Percentiles rank a stretch among this genome's conserved stretches.
phyloP scores from a whole-genome alignment of 1,140 invertebrate species.

The Choristoneura fumiferana region DNA sequence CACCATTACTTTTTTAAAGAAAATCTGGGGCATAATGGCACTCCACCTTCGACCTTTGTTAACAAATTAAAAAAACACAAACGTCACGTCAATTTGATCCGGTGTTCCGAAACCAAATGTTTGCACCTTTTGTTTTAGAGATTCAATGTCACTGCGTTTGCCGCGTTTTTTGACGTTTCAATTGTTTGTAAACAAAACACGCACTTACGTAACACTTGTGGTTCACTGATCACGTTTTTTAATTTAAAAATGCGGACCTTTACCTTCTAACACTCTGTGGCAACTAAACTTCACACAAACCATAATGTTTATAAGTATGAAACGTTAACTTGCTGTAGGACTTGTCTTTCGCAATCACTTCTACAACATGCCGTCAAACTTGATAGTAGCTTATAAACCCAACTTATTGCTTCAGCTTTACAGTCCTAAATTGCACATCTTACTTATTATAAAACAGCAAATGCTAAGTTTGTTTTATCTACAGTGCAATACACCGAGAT shows the following conservation, averaged over 20 bases:
- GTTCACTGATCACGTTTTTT: background rate
- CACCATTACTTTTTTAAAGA: slow-evolving; percentile 76
- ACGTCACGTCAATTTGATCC: slow-evolving; percentile 22
- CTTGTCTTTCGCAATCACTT: slow-evolving; percentile 57
- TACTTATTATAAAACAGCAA: slow-evolving; percentile 24
- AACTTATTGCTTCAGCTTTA: slow-evolving; percentile 29
- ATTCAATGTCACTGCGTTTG: slow-evolving; percentile 23
- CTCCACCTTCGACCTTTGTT: slow-evolving; percentile 49
- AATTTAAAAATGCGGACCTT: slow-evolving; percentile 44
- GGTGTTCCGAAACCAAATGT: slow-evolving; percentile 13
- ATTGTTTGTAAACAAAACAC: slow-evolving; percentile 24
- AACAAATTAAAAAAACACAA: slow-evolving; percentile 25
- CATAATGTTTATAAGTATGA: slow-evolving; percentile 72
- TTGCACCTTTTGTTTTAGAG: slow-evolving; percentile 16
- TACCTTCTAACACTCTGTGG: slow-evolving; percentile 60
- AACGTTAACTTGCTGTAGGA: slow-evolving; percentile 56
- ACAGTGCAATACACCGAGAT: slow-evolving; percentile 51
- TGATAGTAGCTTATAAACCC: slow-evolving; percentile 12
- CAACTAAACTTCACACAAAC: slow-evolving; percentile 67
- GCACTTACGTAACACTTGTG: slow-evolving; percentile 24
- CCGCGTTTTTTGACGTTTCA: slow-evolving; percentile 19
- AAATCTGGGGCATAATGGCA: slow-evolving; percentile 70
- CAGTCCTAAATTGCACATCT: slow-evolving; percentile 28
- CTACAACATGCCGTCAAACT: slow-evolving; percentile 10
- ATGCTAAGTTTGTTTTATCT: slow-evolving; percentile 27